Conservation (phyloP, 1,140 invertebrate species). For the Papilio aristodemus region DNA sequence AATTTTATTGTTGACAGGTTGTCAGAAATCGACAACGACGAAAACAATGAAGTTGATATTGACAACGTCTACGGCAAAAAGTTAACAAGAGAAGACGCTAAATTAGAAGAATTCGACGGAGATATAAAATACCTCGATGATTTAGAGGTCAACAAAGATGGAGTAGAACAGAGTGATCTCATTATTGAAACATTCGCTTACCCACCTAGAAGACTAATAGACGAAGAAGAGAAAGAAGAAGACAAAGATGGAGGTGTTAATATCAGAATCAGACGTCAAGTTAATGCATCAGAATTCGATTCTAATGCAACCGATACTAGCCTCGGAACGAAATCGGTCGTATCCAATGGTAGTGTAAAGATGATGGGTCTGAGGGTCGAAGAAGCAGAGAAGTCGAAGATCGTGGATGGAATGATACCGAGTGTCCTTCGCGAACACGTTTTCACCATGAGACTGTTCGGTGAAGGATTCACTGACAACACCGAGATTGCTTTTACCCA, state of each 20-base stretch:
- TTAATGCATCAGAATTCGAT: conserved; percentile 13
- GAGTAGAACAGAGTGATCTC: conserved; percentile 31
- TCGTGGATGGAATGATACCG: conserved; percentile 84
- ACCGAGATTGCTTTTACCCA: conserved; percentile 88
- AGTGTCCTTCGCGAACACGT: conserved; percentile 81
- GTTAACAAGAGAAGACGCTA: not conserved
- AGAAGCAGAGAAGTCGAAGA: conserved; percentile 80
- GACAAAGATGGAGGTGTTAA: not conserved
- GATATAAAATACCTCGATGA: conserved; percentile 25
- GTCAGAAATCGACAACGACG: conserved; percentile 21
- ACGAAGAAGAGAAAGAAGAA: not conserved
- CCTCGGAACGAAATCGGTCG: not conserved
- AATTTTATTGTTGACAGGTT: conserved; percentile 7
- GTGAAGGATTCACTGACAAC: conserved; percentile 83
- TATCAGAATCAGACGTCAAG: conserved; percentile 20
- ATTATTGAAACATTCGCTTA: conserved; percentile 38
- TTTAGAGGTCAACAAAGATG: conserved; percentile 32
- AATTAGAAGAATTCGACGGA: conserved; percentile 22
- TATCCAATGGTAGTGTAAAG: conserved; percentile 38
- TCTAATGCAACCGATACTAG: not conserved
- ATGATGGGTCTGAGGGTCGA: conserved; percentile 83
- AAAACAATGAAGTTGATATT: conserved; percentile 17
- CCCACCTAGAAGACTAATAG: not conserved
- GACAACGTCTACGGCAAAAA: not conserved
- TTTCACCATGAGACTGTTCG: conserved; percentile 85